Evolutionary conservation across 23 tunicate genomes (phyloP).

Genomic region (Clavelina lepadiformis): DNA sequence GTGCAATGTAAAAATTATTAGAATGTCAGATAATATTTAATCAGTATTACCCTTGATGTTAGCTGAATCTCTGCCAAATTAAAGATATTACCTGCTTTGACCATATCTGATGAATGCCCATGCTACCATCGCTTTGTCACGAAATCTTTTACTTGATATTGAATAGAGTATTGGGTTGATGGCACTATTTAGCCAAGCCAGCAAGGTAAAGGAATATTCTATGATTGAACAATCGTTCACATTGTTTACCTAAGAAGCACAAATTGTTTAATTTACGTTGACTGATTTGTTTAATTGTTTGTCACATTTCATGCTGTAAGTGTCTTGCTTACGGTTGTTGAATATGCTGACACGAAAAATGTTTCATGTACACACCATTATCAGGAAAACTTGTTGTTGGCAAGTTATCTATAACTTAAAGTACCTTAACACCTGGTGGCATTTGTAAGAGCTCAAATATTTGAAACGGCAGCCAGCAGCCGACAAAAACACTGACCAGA

Average conservation of each 20-base stretch:
- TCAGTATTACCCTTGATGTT: neutral
- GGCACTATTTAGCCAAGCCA: conserved; percentile 84
- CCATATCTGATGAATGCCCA: conserved; percentile 51
- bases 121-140: conserved; percentile 37
- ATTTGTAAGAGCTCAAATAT: conserved; percentile 35
- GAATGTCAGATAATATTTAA: neutral
- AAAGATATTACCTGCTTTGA: conserved; percentile 35
- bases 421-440: conserved; percentile 62
- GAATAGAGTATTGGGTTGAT: conserved; percentile 88
- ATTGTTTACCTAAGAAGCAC: conserved; percentile 3
- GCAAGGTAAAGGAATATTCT: conserved; percentile 23
- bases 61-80: neutral
- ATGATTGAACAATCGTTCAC: conserved; percentile 24
- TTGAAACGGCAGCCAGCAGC: conserved; percentile 79
- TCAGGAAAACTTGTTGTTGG: neutral
- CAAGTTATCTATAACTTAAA: neutral
- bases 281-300: neutral
- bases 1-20: neutral
- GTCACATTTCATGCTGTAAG: too few relatives aligned
- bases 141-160: conserved; percentile 68
- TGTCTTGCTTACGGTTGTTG: too few relatives aligned
- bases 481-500: conserved; percentile 43
- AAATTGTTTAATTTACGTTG: neutral
- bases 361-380: too few relatives aligned
- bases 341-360: too few relatives aligned